phyloP scores from a whole-genome alignment of 2,888 invertebrate genomes.

The Ormyrus thymus region DNA sequence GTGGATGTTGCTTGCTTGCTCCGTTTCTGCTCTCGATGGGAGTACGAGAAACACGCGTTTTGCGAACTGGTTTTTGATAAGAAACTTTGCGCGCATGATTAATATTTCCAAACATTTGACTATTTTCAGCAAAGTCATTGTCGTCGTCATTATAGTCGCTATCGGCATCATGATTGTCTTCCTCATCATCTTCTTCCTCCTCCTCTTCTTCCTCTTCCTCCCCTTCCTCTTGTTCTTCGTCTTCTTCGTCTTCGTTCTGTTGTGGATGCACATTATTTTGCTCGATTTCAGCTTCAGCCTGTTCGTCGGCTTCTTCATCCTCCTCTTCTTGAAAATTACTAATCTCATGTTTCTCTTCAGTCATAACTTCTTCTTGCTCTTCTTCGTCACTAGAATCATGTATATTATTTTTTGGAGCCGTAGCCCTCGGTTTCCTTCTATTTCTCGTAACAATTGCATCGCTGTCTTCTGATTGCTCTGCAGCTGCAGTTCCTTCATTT shows the following conservation, averaged over 20 bases:
- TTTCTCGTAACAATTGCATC: conserved; percentile 15
- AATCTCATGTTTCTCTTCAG: background rate
- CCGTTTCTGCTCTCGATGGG: conserved; percentile 39
- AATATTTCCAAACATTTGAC: conserved; percentile 21
- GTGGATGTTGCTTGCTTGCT: conserved; percentile 28
- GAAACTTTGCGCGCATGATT: background rate
- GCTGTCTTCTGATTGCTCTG: conserved; percentile 11
- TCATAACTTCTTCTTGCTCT: background rate
- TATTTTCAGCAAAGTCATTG: conserved; percentile 53
- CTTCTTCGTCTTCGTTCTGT: conserved; percentile 57
- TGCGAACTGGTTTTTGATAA: conserved; percentile 19
- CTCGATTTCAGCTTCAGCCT: background rate
- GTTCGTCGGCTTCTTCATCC: background rate
- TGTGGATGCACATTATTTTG: conserved; percentile 51
- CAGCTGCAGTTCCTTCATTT: too few species aligned
- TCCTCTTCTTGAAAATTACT: conserved; percentile 44
- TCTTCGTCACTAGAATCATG: conserved; percentile 38
- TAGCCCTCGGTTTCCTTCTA: background rate
- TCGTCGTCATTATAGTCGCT: conserved; percentile 56
- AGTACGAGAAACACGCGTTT: conserved; percentile 35
- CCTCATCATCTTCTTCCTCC: conserved; percentile 63
- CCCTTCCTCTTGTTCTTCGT: conserved; percentile 67
- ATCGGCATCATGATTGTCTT: conserved; percentile 47
- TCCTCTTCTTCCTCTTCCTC: conserved; percentile 61
- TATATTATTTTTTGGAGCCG: conserved; percentile 7